Conservation (phyloP, 2,797 vertebrate species). For the Cossypha dichroa region DNA sequence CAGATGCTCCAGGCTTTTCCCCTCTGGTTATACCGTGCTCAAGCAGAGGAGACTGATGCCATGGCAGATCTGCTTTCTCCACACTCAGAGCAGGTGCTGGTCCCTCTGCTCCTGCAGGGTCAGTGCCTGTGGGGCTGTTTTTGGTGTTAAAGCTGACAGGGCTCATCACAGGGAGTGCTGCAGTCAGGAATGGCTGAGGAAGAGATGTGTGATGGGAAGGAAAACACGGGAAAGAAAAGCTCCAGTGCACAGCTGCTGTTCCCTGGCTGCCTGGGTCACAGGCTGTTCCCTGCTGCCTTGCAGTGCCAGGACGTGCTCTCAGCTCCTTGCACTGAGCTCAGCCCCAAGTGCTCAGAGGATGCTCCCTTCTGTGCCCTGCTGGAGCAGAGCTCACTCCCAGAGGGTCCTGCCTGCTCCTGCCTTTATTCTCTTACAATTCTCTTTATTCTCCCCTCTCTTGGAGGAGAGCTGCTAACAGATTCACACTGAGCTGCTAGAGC, state of each 20-base stretch:
- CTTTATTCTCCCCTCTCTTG: too few relatives aligned
- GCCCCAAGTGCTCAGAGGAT: fast-evolving
- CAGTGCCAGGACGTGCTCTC: fast-evolving
- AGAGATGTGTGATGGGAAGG: background rate
- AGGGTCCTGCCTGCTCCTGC: too few relatives aligned
- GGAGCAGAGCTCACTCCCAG: fast-evolving
- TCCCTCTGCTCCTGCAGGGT: background rate
- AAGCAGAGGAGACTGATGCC: background rate
- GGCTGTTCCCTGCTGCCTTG: background rate
- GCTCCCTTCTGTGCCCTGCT: background rate
- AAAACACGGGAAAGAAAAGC: background rate
- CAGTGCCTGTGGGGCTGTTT: background rate
- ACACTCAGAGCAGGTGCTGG: background rate
- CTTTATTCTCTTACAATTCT: fast-evolving
- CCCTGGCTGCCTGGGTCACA: background rate
- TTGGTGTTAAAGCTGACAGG: background rate
- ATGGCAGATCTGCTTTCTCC: background rate
- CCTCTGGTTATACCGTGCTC: fast-evolving
- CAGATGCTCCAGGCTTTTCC: background rate
- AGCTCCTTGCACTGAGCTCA: background rate
- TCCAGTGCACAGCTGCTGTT: background rate
- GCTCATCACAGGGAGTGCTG: background rate
- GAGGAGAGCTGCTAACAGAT: background rate
- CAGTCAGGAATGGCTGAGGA: fast-evolving
- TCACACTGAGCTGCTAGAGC: background rate